Percentiles rank a stretch among this genome's conserved stretches.
These are phyloP conservation scores for Thermophis baileyi DNA, from an alignment of 2,113 vertebrate species.

Conservation along the genomic window DNA sequence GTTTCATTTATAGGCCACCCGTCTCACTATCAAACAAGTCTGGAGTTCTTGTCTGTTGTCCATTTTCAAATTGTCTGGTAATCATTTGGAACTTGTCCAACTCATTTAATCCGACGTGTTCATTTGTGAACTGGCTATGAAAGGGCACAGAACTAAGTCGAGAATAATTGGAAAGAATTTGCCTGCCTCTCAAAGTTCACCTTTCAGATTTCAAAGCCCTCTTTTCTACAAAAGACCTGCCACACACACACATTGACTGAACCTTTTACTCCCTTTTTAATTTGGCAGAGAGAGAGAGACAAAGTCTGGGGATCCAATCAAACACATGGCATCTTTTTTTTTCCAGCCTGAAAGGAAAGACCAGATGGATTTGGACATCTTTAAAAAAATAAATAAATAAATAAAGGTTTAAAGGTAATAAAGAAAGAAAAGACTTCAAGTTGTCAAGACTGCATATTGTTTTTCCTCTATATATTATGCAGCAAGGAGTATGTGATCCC, in stretches of 20 bases:
- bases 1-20: background rate
- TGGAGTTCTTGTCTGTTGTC: background rate
- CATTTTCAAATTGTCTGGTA: constrained; percentile 3
- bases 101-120: background rate
- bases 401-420: background rate
- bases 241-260: background rate
- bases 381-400: background rate
- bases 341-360: background rate
- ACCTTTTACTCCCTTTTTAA: background rate
- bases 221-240: background rate
- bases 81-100: background rate
- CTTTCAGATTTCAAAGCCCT: background rate
- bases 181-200: background rate
- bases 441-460: background rate
- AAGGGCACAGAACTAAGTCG: no score
- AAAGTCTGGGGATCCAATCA: no score
- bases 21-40: background rate
- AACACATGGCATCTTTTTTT: background rate
- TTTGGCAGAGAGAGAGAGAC: background rate
- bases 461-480: background rate
- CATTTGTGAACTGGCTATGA: background rate
- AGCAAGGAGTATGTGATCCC: background rate
- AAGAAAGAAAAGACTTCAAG: background rate
- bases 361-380: background rate
- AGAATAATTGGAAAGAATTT: background rate